A percentile compares a stretch with the other conserved stretches of the same genome.
phyloP scores from a whole-genome alignment of 2,113 vertebrate genomes.

The Phocoena sinus region DNA sequence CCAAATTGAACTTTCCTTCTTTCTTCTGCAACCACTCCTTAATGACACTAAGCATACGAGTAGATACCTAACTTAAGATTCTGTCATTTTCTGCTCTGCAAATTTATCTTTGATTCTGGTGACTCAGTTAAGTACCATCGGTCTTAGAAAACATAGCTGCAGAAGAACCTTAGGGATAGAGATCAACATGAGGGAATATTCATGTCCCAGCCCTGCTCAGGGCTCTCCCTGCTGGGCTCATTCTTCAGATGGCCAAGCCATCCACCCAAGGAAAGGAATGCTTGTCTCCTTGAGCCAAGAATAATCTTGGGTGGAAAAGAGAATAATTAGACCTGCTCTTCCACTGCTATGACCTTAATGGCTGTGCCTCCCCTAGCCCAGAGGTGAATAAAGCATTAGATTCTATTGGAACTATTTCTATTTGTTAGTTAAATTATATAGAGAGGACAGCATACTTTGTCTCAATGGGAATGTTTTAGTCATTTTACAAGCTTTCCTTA shows the following conservation, averaged over 20 bases:
- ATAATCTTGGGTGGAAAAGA: constrained; percentile 11
- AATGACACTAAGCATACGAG: background rate
- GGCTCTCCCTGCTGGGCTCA: background rate
- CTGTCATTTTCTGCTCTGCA: background rate
- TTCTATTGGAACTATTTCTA: constrained; percentile 10
- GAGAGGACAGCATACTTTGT: background rate
- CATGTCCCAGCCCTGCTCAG: background rate
- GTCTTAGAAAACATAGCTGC: background rate
- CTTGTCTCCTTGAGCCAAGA: constrained; percentile 19
- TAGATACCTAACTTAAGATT: background rate
- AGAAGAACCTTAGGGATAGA: background rate
- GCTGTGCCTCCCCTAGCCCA: background rate
- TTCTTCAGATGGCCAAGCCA: background rate
- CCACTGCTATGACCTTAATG: background rate
- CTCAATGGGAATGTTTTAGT: background rate
- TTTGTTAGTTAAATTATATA: constrained; percentile 38
- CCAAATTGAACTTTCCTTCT: background rate
- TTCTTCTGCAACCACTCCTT: background rate
- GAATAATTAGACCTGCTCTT: background rate
- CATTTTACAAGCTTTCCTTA: background rate
- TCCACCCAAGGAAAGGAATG: background rate
- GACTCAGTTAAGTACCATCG: background rate
- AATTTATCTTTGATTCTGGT: background rate
- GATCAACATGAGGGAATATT: background rate
- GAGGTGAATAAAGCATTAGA: background rate